A percentile compares a stretch with the other conserved stretches of the same genome.
Conservation (phyloP, 2,797 vertebrate species). For the Picus viridis region DNA sequence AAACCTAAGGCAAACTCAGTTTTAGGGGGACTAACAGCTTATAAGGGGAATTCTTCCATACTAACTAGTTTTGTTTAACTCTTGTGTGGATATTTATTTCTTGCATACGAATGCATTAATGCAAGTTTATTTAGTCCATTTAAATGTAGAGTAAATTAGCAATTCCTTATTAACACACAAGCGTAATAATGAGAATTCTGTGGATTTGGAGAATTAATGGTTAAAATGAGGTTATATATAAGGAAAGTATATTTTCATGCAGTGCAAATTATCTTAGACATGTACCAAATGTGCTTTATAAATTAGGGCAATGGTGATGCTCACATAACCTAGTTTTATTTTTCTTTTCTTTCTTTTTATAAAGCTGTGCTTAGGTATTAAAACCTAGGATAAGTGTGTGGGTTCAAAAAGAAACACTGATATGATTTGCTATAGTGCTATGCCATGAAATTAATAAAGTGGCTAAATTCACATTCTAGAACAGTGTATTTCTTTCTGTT, state of each 20-base stretch:
- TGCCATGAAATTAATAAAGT: background rate
- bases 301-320: background rate
- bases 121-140: background rate
- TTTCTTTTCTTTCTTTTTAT: background rate
- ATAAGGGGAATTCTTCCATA: background rate
- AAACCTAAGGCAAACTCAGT: background rate
- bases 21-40: background rate
- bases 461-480: background rate
- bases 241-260: background rate
- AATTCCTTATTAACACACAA: background rate
- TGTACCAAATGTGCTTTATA: background rate
- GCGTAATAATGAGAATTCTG: background rate
- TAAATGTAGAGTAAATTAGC: background rate
- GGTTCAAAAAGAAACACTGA: background rate
- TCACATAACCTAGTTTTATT: background rate
- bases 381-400: background rate
- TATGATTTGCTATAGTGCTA: background rate
- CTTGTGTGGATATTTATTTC: background rate
- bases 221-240: background rate
- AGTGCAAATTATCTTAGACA: background rate
- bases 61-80: background rate
- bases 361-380: background rate
- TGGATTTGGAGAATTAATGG: background rate
- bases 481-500: background rate
- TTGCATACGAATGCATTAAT: background rate